A percentile compares a stretch with the other conserved stretches of the same genome.
Conservation (phyloP, 2,797 vertebrate species). For the Sebastes iracundus region DNA sequence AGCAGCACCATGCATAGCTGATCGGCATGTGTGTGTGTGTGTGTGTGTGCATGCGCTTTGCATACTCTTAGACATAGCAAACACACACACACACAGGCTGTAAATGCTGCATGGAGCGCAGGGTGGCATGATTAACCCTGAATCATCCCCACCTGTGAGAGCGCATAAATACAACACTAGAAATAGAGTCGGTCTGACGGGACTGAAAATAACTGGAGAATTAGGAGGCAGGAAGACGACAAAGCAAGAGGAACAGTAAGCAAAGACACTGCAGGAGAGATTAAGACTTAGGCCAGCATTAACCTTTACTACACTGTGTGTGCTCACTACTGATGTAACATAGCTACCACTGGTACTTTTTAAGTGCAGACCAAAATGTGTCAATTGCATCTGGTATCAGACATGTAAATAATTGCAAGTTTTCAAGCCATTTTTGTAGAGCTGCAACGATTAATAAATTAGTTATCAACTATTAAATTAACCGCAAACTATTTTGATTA, state of each 20-base stretch:
- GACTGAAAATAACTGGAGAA: conserved; percentile 71
- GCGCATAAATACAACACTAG: conserved; percentile 61
- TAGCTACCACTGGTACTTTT: background rate
- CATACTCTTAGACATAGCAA: conserved; percentile 48
- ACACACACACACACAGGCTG: conserved; percentile 14
- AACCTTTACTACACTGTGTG: background rate
- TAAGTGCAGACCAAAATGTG: background rate
- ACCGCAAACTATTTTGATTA: too few relatives aligned
- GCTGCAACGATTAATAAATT: too few relatives aligned
- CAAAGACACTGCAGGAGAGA: conserved; percentile 39
- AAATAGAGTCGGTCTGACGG: conserved; percentile 62
- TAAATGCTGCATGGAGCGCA: conserved; percentile 13
- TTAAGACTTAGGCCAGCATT: conserved; percentile 37
- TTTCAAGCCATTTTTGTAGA: background rate
- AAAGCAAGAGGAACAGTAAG: conserved; percentile 21
- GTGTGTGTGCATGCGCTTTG: conserved; percentile 48
- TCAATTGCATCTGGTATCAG: background rate
- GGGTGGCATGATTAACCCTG: conserved; percentile 48
- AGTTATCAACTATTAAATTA: too few relatives aligned
- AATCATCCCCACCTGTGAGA: conserved; percentile 71
- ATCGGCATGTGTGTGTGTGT: conserved; percentile 24
- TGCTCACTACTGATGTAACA: background rate
- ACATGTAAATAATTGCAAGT: background rate
- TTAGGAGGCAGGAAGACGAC: conserved; percentile 53
- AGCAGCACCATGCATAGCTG: conserved; percentile 50